Evolutionary conservation across 2,888 invertebrate genomes (phyloP), one percentile per base, ranked within the genome.

Genomic region (Camptogramma bilineatum): DNA sequence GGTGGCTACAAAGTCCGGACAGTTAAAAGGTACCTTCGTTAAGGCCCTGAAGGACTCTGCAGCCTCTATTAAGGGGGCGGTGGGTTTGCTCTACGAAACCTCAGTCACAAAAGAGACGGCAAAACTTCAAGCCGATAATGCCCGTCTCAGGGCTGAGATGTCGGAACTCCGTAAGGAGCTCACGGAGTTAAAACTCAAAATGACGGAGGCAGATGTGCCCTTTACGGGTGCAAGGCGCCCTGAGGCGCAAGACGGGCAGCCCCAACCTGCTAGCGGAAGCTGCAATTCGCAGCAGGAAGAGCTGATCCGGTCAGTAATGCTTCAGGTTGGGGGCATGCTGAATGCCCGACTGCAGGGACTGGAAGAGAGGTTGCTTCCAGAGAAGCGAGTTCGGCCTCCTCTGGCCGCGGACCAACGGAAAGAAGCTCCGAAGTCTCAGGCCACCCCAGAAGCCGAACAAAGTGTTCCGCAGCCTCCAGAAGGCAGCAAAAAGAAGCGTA

Each of bases 91-190:
- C 8, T 17, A 18, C 2, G 17, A 4, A 2, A 16, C 5, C 5
- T 18, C 46, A 2, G 7, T 17, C 8, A 7, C 46, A 9, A n/a
- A 46, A 18, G 46, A 46, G 8, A 46, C 17, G 9, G 46, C 8
- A 8, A 46, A 46, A 17, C 18, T 46, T 4, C 46, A 46, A 17
- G 46, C 46, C 7, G 46, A 46, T 9, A 46, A 46, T 8, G 17
- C 46, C 46, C 46, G 46, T 17, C 17, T 46, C 5, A 16, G 46
- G 46, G 17, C 16, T 16, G 46, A 46, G 18, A 46, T 46, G 62
- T 55, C 53, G 57, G 63, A 64, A 64, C 55, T 62, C 39, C 62
- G 64, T 54, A 61, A 68, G 61, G 64, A 62, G 61, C 61, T 64
- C 9, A 10, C 10, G 9, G 31, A 31, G 31, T 10, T 31, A 2